Base-by-base conservation (phyloP, 2,113 vertebrate species). In the Megaceryle maxima region DNA sequence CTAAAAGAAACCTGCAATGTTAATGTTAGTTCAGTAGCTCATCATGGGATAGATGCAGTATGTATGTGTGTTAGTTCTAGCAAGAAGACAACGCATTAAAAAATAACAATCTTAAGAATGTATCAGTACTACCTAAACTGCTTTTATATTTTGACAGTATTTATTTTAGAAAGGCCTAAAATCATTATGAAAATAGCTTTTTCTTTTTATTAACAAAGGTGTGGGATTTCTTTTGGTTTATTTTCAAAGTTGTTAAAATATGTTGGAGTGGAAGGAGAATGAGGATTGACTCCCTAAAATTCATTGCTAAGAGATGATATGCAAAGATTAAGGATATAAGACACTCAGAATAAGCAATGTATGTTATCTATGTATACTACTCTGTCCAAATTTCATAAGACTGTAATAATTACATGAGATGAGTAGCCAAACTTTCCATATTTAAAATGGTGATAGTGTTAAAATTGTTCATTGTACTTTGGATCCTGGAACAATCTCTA, bases 1-100 rank as follows among this genome's bases (percentile, higher is more conserved):
- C 31, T 6, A 4, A 89, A 96, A 39, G 76, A 66, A 57, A 51
- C 39, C n/a, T 80, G 57, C 50, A 57, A 16, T 56, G 60, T 35
- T 75, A 44, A 31, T 43, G 87, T 16, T 31, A 16, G 68, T 69
- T 88, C 53, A 26, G 84, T 72, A 90, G 64, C 50, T 60, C 43
- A 29, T 79, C n/a, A 28, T 83, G 51, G 87, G 68, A 78, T 83
- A 44, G 73, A 87, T 96, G 87, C 62, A 74, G 73, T 94, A 92
- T 95, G 94, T 83, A 90, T 80, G 81, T 95, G 51, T 95, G 91
- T 90, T 88, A 78, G 70, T 89, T 96, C 67, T 70, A 67, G 21
- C 25, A 66, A 93, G 77, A 60, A 96, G 74, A 67, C 69, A 78
- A 50, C 5, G 0, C 82, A 67, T 87, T 95, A 81, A 78, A 93